phyloP scores from a whole-genome alignment of 2,888 invertebrate species.

The Notodonta ziczac region DNA sequence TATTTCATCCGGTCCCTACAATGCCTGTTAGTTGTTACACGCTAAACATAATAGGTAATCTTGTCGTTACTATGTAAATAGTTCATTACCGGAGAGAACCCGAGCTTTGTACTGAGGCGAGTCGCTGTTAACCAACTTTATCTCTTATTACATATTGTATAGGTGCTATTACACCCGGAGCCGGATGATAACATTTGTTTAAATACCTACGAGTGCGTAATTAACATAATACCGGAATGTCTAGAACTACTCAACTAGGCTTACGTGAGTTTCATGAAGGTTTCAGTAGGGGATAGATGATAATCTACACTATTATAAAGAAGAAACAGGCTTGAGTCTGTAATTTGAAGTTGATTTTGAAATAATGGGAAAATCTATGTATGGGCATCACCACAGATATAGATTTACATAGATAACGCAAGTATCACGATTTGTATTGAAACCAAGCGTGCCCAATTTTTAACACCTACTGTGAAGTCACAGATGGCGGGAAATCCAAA shows the following conservation, averaged over 20 bases:
- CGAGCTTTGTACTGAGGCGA: slow-evolving; percentile 19
- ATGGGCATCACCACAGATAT: too few species aligned
- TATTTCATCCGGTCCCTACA: slow-evolving; percentile 23
- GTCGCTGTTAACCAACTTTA: slow-evolving; percentile 40
- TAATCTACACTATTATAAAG: background rate
- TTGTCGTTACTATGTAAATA: slow-evolving; percentile 46
- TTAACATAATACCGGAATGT: slow-evolving; percentile 27
- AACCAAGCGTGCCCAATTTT: too few species aligned
- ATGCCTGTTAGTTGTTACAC: slow-evolving; percentile 16
- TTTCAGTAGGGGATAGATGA: background rate
- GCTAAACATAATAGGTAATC: slow-evolving; percentile 40
- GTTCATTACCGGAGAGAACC: slow-evolving; percentile 43
- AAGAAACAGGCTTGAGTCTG: too few species aligned
- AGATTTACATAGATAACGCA: too few species aligned
- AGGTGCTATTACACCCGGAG: slow-evolving; percentile 16
- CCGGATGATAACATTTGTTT: slow-evolving; percentile 29
- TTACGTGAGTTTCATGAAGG: background rate
- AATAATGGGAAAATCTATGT: too few species aligned
- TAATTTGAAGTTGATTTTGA: background rate
- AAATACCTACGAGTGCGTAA: slow-evolving; percentile 27
- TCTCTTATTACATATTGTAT: slow-evolving; percentile 40
- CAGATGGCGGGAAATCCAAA: too few species aligned
- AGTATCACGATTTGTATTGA: too few species aligned
- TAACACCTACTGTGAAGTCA: too few species aligned
- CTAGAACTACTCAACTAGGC: slow-evolving; percentile 8